These are phyloP conservation scores for Phataginus tricuspis DNA, from an alignment of 2,797 vertebrate species.

Conservation along the genomic window DNA sequence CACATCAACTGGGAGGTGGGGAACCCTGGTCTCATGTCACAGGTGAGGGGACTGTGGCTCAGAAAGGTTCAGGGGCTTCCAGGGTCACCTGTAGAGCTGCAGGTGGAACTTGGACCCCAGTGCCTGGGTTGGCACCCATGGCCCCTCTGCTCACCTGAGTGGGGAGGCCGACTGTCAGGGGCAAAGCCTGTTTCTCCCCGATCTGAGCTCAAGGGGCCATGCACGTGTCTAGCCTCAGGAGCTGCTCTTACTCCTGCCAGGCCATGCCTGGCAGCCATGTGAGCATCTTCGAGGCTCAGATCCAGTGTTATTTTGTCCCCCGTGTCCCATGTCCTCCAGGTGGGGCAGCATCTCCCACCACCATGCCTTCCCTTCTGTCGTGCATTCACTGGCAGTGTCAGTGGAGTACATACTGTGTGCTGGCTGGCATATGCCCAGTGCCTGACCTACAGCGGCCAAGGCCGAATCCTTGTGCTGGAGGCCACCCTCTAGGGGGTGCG, in stretches of 20 bases:
- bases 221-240: rapidly evolving
- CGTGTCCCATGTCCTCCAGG: rapidly evolving
- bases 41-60: background rate
- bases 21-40: rapidly evolving
- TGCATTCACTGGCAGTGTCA: rapidly evolving
- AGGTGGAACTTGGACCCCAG: rapidly evolving
- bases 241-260: too few relatives aligned
- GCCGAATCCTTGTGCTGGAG: rapidly evolving
- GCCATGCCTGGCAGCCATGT: rapidly evolving
- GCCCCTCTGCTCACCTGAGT: background rate
- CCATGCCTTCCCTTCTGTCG: rapidly evolving
- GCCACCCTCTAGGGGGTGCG: too few relatives aligned
- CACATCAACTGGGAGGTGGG: background rate
- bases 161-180: background rate
- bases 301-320: background rate
- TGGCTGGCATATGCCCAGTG: rapidly evolving
- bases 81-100: background rate
- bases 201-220: background rate
- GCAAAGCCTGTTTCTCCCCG: background rate
- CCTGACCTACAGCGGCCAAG: rapidly evolving
- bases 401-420: background rate
- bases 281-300: background rate
- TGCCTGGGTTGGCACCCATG: background rate
- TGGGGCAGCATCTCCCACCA: background rate
- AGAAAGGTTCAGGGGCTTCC: background rate